Conservation (phyloP, 2,888 invertebrate species). For the Eupithecia insigniata region DNA sequence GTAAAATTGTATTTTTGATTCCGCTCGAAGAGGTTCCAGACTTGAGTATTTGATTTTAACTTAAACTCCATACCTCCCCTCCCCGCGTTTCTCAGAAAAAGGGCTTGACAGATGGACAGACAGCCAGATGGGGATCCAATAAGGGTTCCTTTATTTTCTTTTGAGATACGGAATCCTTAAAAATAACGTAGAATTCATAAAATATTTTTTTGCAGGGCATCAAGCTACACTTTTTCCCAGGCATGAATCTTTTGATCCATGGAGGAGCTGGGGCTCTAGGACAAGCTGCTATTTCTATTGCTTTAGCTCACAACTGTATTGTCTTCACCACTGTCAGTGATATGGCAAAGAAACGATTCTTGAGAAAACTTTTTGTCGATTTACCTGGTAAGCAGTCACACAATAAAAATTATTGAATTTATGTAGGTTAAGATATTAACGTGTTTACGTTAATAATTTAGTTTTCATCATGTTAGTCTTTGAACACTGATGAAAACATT, state of each 20-base stretch:
- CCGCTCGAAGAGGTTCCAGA: too few relatives aligned
- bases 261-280: slow-evolving; percentile 65
- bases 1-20: too few relatives aligned
- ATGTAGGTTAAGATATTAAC: neutral
- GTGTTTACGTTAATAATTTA: too few relatives aligned
- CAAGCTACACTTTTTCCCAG: slow-evolving; percentile 39
- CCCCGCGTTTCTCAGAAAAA: too few relatives aligned
- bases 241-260: slow-evolving; percentile 48
- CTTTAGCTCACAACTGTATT: slow-evolving; percentile 57
- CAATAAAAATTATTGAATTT: neutral
- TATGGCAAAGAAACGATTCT: slow-evolving; percentile 61
- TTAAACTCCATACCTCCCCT: too few relatives aligned
- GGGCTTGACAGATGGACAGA: too few relatives aligned
- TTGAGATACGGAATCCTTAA: too few relatives aligned
- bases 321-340: slow-evolving; percentile 70
- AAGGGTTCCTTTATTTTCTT: too few relatives aligned
- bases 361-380: slow-evolving; percentile 63
- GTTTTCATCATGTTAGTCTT: too few relatives aligned
- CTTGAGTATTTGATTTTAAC: too few relatives aligned
- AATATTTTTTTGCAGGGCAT: slow-evolving; percentile 42
- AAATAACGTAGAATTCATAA: neutral
- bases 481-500: neutral
- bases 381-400: slow-evolving; percentile 53
- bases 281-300: slow-evolving; percentile 66
- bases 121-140: too few relatives aligned